Base-by-base conservation (phyloP, 2,888 invertebrate genomes). In the Dasypogon diadema region DNA sequence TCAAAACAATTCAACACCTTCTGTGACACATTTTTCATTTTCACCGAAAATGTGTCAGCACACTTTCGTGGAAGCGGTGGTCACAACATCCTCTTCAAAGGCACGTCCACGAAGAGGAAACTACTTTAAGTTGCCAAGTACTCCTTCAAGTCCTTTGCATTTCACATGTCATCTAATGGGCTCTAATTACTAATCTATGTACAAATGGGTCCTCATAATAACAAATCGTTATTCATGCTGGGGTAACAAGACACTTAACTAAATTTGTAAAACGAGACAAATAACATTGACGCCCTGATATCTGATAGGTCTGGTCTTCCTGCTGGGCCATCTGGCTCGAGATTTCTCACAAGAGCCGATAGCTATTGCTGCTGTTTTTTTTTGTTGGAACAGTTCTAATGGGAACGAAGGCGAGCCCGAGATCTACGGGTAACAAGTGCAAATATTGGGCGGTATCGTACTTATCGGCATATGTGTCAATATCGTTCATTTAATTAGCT, bases 401-500 rank as follows among this genome's bases (percentile, higher is more conserved):
- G 21, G 54, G 4, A 54, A 54, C 14, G 48, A 16, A 48, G 14
- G 16, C 37, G 48, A 12, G 12, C 16, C 14, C 14, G 12, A 14
- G 16, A 46, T n/a, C n/a, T 46, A 10, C 16, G 70, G 70, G 70
- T 26, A 34, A 2, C 68, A 60, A 77, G 56, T 75, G 77, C 72
- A 77, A 77, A 72, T 73, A 77, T 73, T 60, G 77, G 65, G 60
- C 65, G 63, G 48, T 74, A 74, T 75, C 68, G 48, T 18, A 63
- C 54, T 65, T 77, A 75, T 78, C 78, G 78, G 73, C 78, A 78
- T 78, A 78, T 78, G 78, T 76, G 78, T 78, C 78, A 78, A 78
- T 76, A 78, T 76, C 55, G 37, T 56, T 74, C 30, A 73, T 74
- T 76, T 65, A 74, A 76, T 65, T 73, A 74, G 74, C 22, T 18